Percentiles rank a stretch among this genome's conserved stretches.
Evolutionary conservation across 2,888 invertebrate species (phyloP).

Genomic region (Strigamia crassipes): DNA sequence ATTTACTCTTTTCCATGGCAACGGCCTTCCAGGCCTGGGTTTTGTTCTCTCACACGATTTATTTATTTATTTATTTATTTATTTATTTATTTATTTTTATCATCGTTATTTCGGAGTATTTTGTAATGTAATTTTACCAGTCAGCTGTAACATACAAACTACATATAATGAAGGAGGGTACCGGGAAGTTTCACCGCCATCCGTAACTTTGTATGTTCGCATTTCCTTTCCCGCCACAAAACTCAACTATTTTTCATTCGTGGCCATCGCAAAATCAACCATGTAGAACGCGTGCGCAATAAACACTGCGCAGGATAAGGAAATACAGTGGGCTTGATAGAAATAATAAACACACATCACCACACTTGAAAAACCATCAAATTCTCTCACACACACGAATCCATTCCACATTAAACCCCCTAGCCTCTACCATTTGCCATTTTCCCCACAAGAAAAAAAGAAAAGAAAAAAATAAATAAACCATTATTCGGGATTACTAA

Average conservation of each 20-base stretch:
- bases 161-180: background rate
- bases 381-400: background rate
- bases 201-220: background rate
- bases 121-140: background rate
- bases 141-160: background rate
- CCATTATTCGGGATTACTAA: background rate
- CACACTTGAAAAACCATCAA: background rate
- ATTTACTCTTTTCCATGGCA: background rate
- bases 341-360: background rate
- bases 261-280: background rate
- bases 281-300: background rate
- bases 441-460: background rate
- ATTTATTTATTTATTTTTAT: background rate
- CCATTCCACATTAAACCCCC: background rate
- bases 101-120: background rate
- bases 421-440: background rate
- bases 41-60: background rate
- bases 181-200: background rate
- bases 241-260: background rate
- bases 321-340: background rate
- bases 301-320: background rate
- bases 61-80: background rate
- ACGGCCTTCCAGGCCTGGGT: background rate
- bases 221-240: background rate
- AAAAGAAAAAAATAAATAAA: background rate